Base-by-base conservation (phyloP, 1,140 invertebrate species). In the Ganaspis sp. region DNA sequence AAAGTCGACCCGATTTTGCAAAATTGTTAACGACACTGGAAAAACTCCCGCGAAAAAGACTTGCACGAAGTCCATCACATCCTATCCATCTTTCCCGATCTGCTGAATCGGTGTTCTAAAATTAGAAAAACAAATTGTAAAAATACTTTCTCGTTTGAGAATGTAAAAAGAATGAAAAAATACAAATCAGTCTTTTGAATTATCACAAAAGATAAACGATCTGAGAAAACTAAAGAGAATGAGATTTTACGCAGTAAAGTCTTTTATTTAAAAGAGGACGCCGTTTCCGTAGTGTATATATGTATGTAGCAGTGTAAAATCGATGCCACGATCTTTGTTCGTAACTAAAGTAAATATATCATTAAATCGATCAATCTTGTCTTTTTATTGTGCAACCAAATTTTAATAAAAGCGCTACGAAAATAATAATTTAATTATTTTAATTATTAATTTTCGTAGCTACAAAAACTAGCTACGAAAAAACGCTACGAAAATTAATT, bases 61-160 rank as follows among this genome's bases (percentile, higher is more conserved):
- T 99, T 76, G 96, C 97, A 19, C 94, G 99, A 77, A 99, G 97
- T 91, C 99, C 99, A 76, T 99, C 98, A 75, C 98, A 99, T 94
- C 98, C 98, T 19, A 95, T 98, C 83, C 97, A 98, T 89, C 93
- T 98, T 81, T 98, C 96, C 34, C 94, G 97, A 81, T 98, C 97
- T 42, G 97, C 97, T 23, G 96, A 98, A 93, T 97, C 96, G 70
- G 96, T 98, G 83, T 97, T 98, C 92, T 97, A 92, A 64, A 19
- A 26, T 49, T n/a, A 17, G 23, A n/a, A n/a, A 11, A 40, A 26
- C 11, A 40, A 38, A 73, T 58, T 12, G 70, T 4, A 8, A 38
- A 42, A 12, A 23, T n/a, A n/a, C n/a, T n/a, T n/a, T n/a, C n/a
- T n/a, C n/a, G n/a, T n/a, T n/a, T n/a, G n/a, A n/a, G n/a, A 5